Percentiles rank a stretch among this genome's conserved stretches.
These are phyloP conservation scores for Leptopilina drosophilae DNA, from an alignment of 2,888 invertebrate genomes.

Conservation along the genomic window DNA sequence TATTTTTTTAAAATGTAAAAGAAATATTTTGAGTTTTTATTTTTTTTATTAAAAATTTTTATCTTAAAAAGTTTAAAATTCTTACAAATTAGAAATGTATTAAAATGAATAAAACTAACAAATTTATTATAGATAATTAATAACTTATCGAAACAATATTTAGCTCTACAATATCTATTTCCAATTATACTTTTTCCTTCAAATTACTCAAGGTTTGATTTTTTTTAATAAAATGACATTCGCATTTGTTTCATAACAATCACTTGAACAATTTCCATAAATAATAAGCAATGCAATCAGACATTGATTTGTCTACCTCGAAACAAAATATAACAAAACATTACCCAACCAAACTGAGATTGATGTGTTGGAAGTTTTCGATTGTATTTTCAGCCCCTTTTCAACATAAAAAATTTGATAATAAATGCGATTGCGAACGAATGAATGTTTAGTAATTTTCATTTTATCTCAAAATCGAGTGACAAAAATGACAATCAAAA, in stretches of 20 bases:
- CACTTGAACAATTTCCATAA: background rate
- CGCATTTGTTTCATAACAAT: background rate
- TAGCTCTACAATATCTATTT: too few relatives aligned
- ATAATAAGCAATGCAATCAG: conserved; percentile 20
- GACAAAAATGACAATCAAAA: too few relatives aligned
- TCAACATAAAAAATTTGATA: conserved; percentile 5
- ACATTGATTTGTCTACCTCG: background rate
- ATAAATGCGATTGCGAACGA: background rate
- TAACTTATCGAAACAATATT: too few relatives aligned
- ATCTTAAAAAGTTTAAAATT: too few relatives aligned
- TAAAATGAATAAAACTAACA: too few relatives aligned
- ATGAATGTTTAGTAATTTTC: background rate
- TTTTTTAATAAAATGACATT: background rate
- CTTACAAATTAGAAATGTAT: too few relatives aligned
- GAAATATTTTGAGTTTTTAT: too few relatives aligned
- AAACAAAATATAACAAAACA: background rate
- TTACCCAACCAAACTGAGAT: conserved; percentile 7
- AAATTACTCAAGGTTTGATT: background rate
- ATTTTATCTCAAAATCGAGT: too few relatives aligned
- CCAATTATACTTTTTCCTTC: too few relatives aligned
- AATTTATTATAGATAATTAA: too few relatives aligned
- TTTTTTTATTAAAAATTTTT: too few relatives aligned
- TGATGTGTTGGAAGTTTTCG: background rate
- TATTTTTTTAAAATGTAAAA: too few relatives aligned
- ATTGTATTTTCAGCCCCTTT: conserved; percentile 7